A percentile compares a stretch with the other conserved stretches of the same genome.
phyloP scores from a whole-genome alignment of 2,113 vertebrate species.

The Xiphorhynchus elegans region DNA sequence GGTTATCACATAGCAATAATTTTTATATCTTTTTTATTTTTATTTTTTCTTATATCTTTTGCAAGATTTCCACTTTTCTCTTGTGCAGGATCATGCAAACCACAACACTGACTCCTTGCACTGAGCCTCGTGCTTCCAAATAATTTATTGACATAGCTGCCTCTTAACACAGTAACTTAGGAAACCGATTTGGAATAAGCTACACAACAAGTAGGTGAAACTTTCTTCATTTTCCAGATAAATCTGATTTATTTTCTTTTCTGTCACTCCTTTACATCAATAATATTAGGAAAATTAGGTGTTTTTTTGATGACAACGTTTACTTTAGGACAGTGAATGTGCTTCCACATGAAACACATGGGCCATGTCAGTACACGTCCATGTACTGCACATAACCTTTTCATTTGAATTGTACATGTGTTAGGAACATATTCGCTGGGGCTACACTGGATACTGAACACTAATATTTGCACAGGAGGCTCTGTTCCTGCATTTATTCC shows the following conservation, averaged over 20 bases:
- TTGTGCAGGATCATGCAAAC: background rate
- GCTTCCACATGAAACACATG: conserved; percentile 56
- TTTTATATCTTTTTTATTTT: too few relatives aligned
- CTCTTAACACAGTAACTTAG: background rate
- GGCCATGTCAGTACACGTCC: conserved; percentile 47
- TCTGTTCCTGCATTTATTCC: conserved; percentile 22
- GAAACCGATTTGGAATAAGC: background rate
- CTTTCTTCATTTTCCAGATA: background rate
- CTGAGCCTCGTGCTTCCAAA: accelerated
- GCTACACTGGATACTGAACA: conserved; percentile 27
- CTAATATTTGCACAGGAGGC: conserved; percentile 60
- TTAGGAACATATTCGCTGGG: background rate
- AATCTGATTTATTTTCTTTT: background rate
- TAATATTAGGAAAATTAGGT: conserved; percentile 16
- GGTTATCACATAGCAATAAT: background rate
- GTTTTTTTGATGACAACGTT: background rate
- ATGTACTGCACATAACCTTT: conserved; percentile 65
- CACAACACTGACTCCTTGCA: background rate
- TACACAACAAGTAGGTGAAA: background rate
- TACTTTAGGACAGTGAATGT: conserved; percentile 57
- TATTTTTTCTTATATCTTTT: background rate
- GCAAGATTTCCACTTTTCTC: background rate
- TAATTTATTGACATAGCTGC: background rate
- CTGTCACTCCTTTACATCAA: background rate
- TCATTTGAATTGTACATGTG: conserved; percentile 29